phyloP scores from a whole-genome alignment of 1,140 invertebrate species.

The Cecropterus lyciades region DNA sequence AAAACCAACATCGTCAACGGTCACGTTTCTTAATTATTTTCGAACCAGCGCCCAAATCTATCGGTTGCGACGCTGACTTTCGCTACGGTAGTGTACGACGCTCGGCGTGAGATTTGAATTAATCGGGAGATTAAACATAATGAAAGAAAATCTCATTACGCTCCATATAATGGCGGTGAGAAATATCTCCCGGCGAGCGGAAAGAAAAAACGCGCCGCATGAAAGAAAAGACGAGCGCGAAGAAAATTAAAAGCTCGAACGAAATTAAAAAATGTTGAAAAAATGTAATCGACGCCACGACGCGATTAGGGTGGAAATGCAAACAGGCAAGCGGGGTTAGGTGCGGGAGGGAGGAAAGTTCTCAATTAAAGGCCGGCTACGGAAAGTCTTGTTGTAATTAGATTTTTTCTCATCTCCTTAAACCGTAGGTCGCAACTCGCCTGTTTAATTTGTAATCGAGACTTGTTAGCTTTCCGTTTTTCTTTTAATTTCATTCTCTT shows the following conservation, averaged over 20 bases:
- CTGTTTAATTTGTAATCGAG: constrained; percentile 83
- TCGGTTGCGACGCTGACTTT: constrained; percentile 54
- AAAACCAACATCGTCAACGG: constrained; percentile 43
- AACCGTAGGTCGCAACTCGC: constrained; percentile 68
- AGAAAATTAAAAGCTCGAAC: constrained; percentile 81
- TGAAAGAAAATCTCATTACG: constrained; percentile 84
- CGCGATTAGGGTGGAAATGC: constrained; percentile 62
- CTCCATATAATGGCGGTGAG: constrained; percentile 79
- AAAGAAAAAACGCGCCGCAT: constrained; percentile 64
- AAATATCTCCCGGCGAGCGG: constrained; percentile 72
- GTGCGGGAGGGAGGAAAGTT: constrained; percentile 56
- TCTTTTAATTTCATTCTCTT: constrained; percentile 72
- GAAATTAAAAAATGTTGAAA: constrained; percentile 83
- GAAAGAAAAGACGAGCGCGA: constrained; percentile 77
- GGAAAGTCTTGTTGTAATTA: constrained; percentile 79
- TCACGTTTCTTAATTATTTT: constrained; percentile 80
- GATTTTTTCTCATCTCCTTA: constrained; percentile 82
- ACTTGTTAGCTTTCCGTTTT: constrained; percentile 74
- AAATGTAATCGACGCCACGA: constrained; percentile 81
- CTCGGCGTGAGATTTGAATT: constrained; percentile 70
- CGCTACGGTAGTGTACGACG: constrained; percentile 57
- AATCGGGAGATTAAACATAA: constrained; percentile 84
- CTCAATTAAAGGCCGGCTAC: constrained; percentile 79
- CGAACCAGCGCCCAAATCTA: constrained; percentile 62
- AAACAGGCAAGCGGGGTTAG: constrained; percentile 49